Evolutionary conservation across 2,888 invertebrate genomes (phyloP), one percentile per base, ranked within the genome.

Genomic region (Hoplodrina ambigua): DNA sequence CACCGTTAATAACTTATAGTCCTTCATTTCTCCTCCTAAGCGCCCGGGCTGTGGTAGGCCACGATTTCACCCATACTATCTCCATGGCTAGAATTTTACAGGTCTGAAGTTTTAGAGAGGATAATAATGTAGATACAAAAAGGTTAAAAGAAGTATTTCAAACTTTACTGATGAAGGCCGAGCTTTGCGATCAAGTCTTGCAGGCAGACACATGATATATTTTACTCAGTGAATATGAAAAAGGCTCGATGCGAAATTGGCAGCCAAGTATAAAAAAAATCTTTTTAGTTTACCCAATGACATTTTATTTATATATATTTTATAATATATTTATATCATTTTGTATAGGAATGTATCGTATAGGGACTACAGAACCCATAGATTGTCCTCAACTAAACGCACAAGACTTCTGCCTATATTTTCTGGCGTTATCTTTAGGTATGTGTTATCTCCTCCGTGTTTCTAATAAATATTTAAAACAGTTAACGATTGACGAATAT

Each of bases 391-490:
- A 46, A 13, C 6, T 25, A 13, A 19, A 4, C 41, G 30, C 30
- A 63, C 20, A 20, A 52, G 10, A 4, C 46, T 61, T 25, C 20
- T 62, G 20, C 19, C 13, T 66, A 54, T 25, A 5, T 46, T 58
- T 60, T 44, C 25, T 58, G 11, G 6, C n/a, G 37, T 46, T 78
- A 67, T 72, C 57, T 52, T 53, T 64, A 60, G 25, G 52, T 66
- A 72, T 53, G 41, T 46, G 44, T 65, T 72, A 79, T 63, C 59
- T 63, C 8, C 4, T 59, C 49, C n/a, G 58, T 55, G 20, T 63
- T 63, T 60, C 37, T 63, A 74, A 46, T 73, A 73, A 62, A 59
- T 76, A 25, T 78, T 78, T 72, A 71, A 62, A 79, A 62, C 58
- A 57, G 70, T 75, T 77, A 65, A 30, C 64, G 54, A 75, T 70